Evolutionary conservation across 2,888 invertebrate species (phyloP).

Genomic region (Rhamnusium bicolor): DNA sequence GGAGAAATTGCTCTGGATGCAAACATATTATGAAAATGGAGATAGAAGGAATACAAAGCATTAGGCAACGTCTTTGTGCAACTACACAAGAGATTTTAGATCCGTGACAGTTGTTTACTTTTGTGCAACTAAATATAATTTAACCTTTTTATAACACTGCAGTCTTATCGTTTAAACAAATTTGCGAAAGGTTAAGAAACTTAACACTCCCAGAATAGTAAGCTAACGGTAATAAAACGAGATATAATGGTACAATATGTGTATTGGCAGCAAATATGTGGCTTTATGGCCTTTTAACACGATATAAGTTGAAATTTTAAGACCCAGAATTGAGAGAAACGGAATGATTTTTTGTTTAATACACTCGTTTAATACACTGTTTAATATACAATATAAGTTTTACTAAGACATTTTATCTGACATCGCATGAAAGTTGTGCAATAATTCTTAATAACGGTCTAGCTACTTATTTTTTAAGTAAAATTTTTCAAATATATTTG

Average conservation of each 20-base stretch:
- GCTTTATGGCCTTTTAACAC: not conserved
- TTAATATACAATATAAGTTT: too few species aligned
- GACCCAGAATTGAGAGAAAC: not conserved
- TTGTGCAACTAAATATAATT: not conserved
- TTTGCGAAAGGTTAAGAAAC: constrained; percentile 15
- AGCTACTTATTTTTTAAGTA: too few species aligned
- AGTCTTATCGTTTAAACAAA: constrained; percentile 13
- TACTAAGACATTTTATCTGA: too few species aligned
- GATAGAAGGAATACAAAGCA: too few species aligned
- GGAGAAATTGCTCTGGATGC: too few species aligned
- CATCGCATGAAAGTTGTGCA: too few species aligned
- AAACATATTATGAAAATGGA: too few species aligned
- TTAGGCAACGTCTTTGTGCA: not conserved
- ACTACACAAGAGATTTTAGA: not conserved
- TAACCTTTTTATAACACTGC: not conserved
- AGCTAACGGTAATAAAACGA: not conserved
- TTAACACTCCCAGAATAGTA: not conserved
- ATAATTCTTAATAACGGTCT: too few species aligned
- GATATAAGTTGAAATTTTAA: not conserved
- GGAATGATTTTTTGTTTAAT: not conserved
- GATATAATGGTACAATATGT: constrained; percentile 1
- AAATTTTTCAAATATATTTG: too few species aligned
- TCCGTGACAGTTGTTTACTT: not conserved
- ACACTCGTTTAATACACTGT: not conserved
- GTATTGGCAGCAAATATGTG: not conserved